Base-by-base conservation (phyloP, 2,113 vertebrate species). In the Serilophus lunatus region DNA sequence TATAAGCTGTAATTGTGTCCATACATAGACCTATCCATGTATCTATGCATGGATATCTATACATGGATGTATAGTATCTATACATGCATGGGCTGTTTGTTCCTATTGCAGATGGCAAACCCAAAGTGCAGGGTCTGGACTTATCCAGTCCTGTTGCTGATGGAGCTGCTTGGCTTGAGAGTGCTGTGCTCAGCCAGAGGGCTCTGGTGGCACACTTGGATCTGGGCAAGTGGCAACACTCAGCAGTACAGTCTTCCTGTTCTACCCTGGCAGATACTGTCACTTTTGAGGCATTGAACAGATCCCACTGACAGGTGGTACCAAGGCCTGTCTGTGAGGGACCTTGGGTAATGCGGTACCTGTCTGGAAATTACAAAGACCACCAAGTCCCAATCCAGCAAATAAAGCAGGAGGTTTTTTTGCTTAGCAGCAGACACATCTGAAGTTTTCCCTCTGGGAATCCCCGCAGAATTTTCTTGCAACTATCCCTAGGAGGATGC, bases 111-210 rank as follows among this genome's bases (percentile, higher is more conserved):
- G 35, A 12, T 51, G 42, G 24, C 51, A 38, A 57, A 71, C 51
- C n/a, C 47, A 9, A 23, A 61, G 35, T 36, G 22, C 15, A 6
- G n/a, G n/a, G 24, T 47, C 53, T 65, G 42, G 19, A 15, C 35
- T 89, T 50, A 29, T 78, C 18, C 12, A 35, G 35, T 49, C 13
- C 29, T 19, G 1, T 5, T 1, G 7, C 26, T 66, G 86, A 2
- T 12, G 49, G 45, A 66, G 50, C 64, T 61, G 28, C 40, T 42
- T 69, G 17, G 12, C 17, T 80, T 19, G 8, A 57, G 49, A 47
- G 7, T 14, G 4, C 20, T 1, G 2, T 45, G 53, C 53, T 68
- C 60, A 77, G 40, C 18, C 0, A 0, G 10, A 49, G 59, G 61
- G 15, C 61, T 82, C 54, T 74, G 18, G 6, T 56, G 80, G 20